Evolutionary conservation across 2,888 invertebrate species (phyloP).

Genomic region (Dichetophora obliterata): DNA sequence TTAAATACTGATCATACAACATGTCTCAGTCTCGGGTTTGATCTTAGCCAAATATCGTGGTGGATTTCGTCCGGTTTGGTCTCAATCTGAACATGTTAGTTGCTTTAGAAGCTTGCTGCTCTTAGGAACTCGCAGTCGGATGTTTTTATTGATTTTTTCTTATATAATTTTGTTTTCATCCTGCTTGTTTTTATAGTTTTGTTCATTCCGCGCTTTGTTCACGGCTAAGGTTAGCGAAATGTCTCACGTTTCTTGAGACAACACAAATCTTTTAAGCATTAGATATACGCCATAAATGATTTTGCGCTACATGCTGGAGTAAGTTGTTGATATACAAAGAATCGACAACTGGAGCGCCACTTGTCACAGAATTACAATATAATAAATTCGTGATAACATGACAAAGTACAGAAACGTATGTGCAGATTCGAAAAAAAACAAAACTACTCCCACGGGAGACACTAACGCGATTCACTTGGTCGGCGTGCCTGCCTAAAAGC

Average conservation of each 20-base stretch:
- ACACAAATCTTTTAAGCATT: not conserved
- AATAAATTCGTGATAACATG: slow-evolving; percentile 69
- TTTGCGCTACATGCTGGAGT: no score
- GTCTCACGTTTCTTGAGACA: not conserved
- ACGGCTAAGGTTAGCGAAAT: not conserved
- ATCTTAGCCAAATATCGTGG: not conserved
- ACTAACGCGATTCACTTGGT: slow-evolving; percentile 23
- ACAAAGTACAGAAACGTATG: slow-evolving; percentile 55
- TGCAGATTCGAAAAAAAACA: slow-evolving; percentile 9
- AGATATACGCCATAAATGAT: not conserved
- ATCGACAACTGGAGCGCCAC: slow-evolving; percentile 63
- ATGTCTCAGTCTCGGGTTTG: not conserved
- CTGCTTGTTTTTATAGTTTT: not conserved
- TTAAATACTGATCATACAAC: not conserved
- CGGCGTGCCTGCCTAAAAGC: not conserved
- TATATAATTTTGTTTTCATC: not conserved
- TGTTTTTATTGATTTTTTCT: not conserved
- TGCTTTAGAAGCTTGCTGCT: not conserved
- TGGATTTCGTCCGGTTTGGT: not conserved
- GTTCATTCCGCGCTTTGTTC: not conserved
- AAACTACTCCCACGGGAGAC: slow-evolving; percentile 49
- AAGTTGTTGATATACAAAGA: no score
- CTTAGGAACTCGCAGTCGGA: not conserved
- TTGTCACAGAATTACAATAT: slow-evolving; percentile 69
- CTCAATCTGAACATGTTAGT: not conserved